Evolutionary conservation across 2,113 vertebrate species (phyloP), one percentile per base, ranked within the genome.

Genomic region (Progne subis): DNA sequence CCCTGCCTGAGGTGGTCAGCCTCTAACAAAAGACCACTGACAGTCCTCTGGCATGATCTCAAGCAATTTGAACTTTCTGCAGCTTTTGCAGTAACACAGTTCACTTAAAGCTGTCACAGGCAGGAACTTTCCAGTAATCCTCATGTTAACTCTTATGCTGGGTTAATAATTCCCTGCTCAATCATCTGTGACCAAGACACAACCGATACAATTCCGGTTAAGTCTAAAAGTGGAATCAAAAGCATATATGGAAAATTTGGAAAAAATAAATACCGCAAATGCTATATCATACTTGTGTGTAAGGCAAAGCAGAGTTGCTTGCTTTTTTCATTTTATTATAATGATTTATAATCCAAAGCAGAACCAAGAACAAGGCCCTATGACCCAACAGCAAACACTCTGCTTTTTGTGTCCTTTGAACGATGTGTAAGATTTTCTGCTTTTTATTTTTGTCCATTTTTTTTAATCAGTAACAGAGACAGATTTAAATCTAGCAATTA

Each of bases 51-150:
- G 96, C 96, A 97, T 3, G 0, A 70, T 81, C 92, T 95, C 92
- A 95, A 93, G 91, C 95, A 95, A 94, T 96, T 41, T 90, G 94
- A 97, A 94, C 94, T 96, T 88, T 93, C 92, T 24, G 71, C 47
- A 93, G 90, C 81, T 96, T 92, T 81, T 60, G 53, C 83, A 79
- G 90, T 88, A 95, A 95, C 71, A 57, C 88, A 94, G 91, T 96
- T 95, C 96, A 97, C 96, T 96, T 90, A 69, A 92, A 94, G 69
- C 93, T 96, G 88, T 91, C 88, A 94, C 32, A 96, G 82, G 52
- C 93, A 94, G 75, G 92, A 96, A 97, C 89, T 76, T 94, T 89
- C 81, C 92, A 95, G 95, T 96, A 97, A 97, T 96, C 95, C 93
- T 89, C 81, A 63, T 96, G 95, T 95, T 94, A 88, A 59, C 70